Evolutionary conservation across 2,113 vertebrate species (phyloP).

Genomic region (Scortum barcoo): DNA sequence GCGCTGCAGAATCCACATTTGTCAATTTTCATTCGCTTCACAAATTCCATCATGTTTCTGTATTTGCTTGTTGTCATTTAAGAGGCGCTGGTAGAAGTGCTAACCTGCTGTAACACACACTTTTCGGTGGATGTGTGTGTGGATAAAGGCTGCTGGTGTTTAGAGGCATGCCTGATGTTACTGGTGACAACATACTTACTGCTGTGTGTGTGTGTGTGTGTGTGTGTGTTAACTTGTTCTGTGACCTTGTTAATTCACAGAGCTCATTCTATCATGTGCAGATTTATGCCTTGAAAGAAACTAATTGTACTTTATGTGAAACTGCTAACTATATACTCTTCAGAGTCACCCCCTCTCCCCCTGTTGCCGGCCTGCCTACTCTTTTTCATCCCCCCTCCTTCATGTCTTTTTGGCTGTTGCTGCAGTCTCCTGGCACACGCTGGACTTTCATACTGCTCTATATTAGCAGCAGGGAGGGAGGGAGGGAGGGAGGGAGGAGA

Average conservation of each 20-base stretch:
- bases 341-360: neutral
- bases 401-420: conserved; percentile 47
- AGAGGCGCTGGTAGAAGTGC: neutral
- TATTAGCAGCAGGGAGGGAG: conserved; percentile 47
- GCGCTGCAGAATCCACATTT: neutral
- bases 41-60: neutral
- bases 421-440: conserved; percentile 67
- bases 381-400: neutral
- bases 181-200: neutral
- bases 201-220: neutral
- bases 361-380: neutral
- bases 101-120: neutral
- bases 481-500: conserved; percentile 13
- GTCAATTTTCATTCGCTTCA: neutral
- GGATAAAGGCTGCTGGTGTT: neutral
- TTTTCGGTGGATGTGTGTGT: neutral
- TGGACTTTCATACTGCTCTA: conserved; percentile 56
- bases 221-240: neutral
- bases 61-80: neutral
- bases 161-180: neutral
- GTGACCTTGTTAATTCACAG: too few species aligned
- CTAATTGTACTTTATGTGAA: neutral
- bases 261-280: neutral
- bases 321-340: neutral
- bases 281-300: too few species aligned